Base-by-base conservation (phyloP, 2,113 vertebrate genomes). In the Apeltes quadracus region DNA sequence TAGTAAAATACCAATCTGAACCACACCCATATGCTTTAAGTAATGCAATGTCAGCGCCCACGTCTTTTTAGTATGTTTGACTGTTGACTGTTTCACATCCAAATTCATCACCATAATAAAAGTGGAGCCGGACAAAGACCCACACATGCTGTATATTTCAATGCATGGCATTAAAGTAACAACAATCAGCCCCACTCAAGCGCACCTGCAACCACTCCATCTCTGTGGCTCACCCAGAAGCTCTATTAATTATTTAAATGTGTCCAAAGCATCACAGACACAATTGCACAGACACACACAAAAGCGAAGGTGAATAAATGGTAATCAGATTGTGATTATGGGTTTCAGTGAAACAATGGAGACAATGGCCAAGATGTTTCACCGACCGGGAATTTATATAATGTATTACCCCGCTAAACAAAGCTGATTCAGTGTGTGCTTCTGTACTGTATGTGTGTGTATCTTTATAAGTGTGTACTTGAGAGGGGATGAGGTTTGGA, bases 301-400 rank as follows among this genome's bases (percentile, higher is more conserved):
- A 41, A 69, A 34, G 79, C 73, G 71, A 78, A 83, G 25, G n/a
- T 69, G 71, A 84, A 78, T 70, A 68, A 81, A 87, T 82, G 80
- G 44, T 84, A 87, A 92, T 90, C 73, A 85, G 65, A 63, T 67
- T 83, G 72, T 86, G 73, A 86, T 88, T 83, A 80, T 83, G 78
- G 82, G 51, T 76, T 70, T 78, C 6, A 3, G 22, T 62, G 44
- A 77, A 87, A 91, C 79, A 82, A 86, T 61, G 34, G 66, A 78
- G 48, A 89, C 90, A 91, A 90, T 82, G 53, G 76, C 72, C 56
- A 76, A 85, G 69, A 74, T 83, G 72, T 84, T 75, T 75, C 72
- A 53, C 13, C 65, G 29, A 41, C 69, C 44, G 82, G 32, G 32
- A 34, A 7, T 34, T 89, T 91, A 74, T 65, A 84, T 82, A 88